These are phyloP conservation scores for Heterotilapia buettikoferi DNA, from an alignment of 2,113 vertebrate species.

Conservation along the genomic window DNA sequence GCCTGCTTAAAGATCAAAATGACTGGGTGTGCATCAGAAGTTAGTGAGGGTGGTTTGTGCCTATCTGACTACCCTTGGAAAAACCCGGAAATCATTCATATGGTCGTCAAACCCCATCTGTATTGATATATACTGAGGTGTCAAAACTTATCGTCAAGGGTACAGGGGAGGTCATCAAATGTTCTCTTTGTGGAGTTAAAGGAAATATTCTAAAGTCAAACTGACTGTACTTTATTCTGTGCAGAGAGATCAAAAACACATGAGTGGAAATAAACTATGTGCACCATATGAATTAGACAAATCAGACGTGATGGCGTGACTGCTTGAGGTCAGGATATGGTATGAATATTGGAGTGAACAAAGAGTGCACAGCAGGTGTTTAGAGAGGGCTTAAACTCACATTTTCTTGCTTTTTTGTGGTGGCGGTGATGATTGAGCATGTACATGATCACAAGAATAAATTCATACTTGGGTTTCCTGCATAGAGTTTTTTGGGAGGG, in stretches of 20 bases:
- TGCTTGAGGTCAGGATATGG: background rate
- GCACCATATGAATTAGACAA: background rate
- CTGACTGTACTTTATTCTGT: background rate
- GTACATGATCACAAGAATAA: background rate
- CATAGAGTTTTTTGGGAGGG: fast-evolving
- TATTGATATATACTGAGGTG: background rate
- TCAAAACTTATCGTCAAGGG: background rate
- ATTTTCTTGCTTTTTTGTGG: background rate
- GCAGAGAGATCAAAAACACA: background rate
- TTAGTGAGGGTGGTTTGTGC: background rate
- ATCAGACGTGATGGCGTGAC: background rate
- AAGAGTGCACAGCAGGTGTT: background rate
- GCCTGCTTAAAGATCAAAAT: background rate
- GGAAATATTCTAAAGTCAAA: background rate
- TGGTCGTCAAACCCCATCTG: background rate
- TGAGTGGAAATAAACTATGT: background rate
- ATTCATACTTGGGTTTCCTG: background rate
- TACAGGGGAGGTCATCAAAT: background rate
- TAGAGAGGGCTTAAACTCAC: background rate
- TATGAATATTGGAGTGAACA: background rate
- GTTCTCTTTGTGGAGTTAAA: background rate
- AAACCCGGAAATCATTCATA: background rate
- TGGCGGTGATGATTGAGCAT: background rate
- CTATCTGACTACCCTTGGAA: background rate
- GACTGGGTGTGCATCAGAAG: background rate